Evolutionary conservation across 1,140 invertebrate species (phyloP).

Genomic region (Drosophila auraria): DNA sequence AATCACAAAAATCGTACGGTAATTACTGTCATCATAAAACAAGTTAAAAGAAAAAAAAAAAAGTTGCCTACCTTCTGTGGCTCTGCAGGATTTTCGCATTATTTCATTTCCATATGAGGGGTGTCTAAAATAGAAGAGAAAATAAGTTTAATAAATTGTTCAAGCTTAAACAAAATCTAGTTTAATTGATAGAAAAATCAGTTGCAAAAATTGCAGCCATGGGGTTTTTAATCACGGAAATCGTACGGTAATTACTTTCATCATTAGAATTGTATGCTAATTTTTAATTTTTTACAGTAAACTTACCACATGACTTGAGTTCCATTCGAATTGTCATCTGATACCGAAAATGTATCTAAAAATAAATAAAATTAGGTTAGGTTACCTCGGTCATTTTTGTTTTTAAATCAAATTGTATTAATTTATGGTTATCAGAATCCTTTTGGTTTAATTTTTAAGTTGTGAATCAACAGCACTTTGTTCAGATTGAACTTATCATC

Average conservation of each 20-base stretch:
- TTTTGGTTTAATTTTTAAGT: slow-evolving; percentile 83
- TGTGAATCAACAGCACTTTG: slow-evolving; percentile 71
- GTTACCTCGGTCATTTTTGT: neutral
- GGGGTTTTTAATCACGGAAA: slow-evolving; percentile 61
- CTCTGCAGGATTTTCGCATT: rapidly evolving
- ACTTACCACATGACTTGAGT: slow-evolving; percentile 6
- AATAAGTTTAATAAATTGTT: neutral
- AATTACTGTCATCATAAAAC: slow-evolving; percentile 70
- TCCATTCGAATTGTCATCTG: neutral
- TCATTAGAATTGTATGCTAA: slow-evolving; percentile 14
- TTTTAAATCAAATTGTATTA: neutral
- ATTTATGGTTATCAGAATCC: slow-evolving; percentile 35
- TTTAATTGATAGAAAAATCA: slow-evolving; percentile 24
- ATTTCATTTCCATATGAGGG: neutral
- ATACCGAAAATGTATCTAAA: neutral
- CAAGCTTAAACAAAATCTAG: neutral
- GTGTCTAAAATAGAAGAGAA: slow-evolving; percentile 12
- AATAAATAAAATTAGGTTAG: slow-evolving; percentile 38
- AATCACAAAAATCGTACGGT: slow-evolving; percentile 76
- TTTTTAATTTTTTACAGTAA: neutral
- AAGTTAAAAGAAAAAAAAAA: neutral
- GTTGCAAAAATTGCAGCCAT: slow-evolving; percentile 79
- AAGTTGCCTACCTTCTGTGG: slow-evolving; percentile 18
- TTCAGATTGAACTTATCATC: slow-evolving; percentile 83
- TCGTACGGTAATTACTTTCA: slow-evolving; percentile 78